Evolutionary conservation across 1,140 invertebrate species (phyloP), one percentile per base, ranked within the genome.

Genomic region (Caerostris darwini): DNA sequence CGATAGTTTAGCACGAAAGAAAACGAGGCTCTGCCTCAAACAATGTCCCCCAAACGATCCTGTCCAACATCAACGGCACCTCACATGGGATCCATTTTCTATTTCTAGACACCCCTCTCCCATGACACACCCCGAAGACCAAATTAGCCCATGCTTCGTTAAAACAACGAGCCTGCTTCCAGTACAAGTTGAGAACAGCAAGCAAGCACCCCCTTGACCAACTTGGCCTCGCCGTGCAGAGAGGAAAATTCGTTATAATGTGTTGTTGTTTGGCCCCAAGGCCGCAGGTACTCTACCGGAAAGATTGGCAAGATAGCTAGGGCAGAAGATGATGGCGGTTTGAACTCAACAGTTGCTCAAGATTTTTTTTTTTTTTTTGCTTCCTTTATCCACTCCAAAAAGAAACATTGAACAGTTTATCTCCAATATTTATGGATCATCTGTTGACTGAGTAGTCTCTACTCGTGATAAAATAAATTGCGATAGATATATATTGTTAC

Each of bases 111-210:
- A 85, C 17, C 82, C 82, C 69, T 34, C n/a, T n/a, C 69, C 19
- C 17, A 34, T 10, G 57, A 85, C 82, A 85, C 82, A 85, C 82
- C 56, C 82, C 82, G 17, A 6, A 50, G 86, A 54, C 86, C 86
- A 67, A 88, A 88, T 88, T 88, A 88, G 86, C 56, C 82, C 17
- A n/a, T 8, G 57, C 86, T 88, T 88, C 86, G 86, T 88, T 88
- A 88, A 67, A 57, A 53, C 69, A 77, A 77, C 8, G 50, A 77
- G 12, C 69, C 50, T 77, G 10, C 34, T 77, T 34, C 7, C 54
- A 10, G 34, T 77, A 19, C 34, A 34, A 34, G 34, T 34, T 34
- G 34, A 34, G 34, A 0, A 2, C 34, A 34, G 34, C 34, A 34
- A 34, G 34, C 34, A 34, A 34, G 34, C 69, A 77, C 69, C 69